Conservation (phyloP, 2,113 vertebrate species). For the Ceyx melanurus region DNA sequence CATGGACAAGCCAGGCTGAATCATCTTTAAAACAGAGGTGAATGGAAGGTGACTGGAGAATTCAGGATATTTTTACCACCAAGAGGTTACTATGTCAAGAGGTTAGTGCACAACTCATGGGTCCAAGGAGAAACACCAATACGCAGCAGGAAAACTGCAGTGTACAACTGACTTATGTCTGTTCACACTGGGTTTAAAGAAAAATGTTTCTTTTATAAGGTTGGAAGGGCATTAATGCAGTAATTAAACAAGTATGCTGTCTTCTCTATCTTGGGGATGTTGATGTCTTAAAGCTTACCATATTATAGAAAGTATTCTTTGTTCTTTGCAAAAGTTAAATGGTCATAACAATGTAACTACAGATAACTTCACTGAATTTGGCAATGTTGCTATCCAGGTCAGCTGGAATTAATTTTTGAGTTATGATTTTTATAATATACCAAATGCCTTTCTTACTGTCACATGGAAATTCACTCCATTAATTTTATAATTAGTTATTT, state of each 20-base stretch:
- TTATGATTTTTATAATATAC: not conserved
- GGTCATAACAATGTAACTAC: not conserved
- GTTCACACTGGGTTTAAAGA: not conserved
- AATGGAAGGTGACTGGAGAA: not conserved
- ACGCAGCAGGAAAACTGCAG: not conserved
- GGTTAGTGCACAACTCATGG: not conserved
- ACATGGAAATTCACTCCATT: not conserved
- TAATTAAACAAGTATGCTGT: not conserved
- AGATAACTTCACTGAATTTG: conserved; percentile 26
- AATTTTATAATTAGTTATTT: conserved; percentile 33
- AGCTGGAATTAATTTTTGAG: conserved; percentile 29
- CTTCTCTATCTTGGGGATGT: not conserved
- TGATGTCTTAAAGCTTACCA: not conserved
- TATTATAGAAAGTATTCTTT: not conserved
- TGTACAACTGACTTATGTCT: not conserved
- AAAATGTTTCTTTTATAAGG: not conserved
- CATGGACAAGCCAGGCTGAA: not conserved
- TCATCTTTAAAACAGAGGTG: not conserved
- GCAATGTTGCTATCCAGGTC: not conserved
- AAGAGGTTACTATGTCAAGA: not conserved
- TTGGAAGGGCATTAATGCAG: not conserved
- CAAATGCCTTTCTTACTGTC: not conserved
- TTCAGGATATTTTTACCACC: not conserved
- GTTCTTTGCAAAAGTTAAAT: not conserved
- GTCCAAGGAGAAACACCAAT: not conserved